Percentiles rank a stretch among this genome's conserved stretches.
Conservation (phyloP, 2,888 invertebrate genomes). For the Saturnia pavonia region DNA sequence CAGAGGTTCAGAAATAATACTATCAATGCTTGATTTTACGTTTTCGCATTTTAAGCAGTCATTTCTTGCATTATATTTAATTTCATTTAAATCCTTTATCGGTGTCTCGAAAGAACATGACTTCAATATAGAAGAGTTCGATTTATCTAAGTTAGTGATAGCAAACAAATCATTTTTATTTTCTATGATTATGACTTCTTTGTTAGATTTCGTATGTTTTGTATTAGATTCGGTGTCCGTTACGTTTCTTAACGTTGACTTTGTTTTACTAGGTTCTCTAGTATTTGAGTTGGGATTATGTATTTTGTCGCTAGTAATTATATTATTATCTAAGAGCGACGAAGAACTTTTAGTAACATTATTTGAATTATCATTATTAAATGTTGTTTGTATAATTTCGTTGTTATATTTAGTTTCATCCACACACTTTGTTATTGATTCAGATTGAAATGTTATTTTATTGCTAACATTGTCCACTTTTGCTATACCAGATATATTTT, state of each 20-base stretch:
- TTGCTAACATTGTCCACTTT: not conserved
- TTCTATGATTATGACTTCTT: not conserved
- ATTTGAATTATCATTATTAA: not conserved
- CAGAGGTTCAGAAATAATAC: not conserved
- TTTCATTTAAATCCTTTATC: not conserved
- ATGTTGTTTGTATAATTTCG: not conserved
- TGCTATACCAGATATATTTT: not conserved
- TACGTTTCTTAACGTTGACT: not conserved
- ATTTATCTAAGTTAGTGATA: slow-evolving; percentile 1
- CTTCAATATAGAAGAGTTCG: slow-evolving; percentile 14
- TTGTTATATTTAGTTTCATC: not conserved
- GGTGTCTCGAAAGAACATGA: not conserved
- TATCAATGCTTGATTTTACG: not conserved
- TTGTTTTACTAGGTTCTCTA: not conserved
- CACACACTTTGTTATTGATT: not conserved
- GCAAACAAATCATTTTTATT: not conserved
- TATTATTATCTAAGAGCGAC: not conserved
- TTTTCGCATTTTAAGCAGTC: not conserved
- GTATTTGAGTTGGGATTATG: not conserved
- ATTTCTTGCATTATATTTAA: not conserved
- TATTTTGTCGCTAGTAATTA: not conserved
- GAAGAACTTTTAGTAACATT: not conserved
- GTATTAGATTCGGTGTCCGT: not conserved
- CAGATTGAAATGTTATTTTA: not conserved
- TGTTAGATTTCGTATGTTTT: not conserved